Evolutionary conservation across 2,888 invertebrate genomes (phyloP), one percentile per base, ranked within the genome.

Genomic region (Dascillus cervinus): DNA sequence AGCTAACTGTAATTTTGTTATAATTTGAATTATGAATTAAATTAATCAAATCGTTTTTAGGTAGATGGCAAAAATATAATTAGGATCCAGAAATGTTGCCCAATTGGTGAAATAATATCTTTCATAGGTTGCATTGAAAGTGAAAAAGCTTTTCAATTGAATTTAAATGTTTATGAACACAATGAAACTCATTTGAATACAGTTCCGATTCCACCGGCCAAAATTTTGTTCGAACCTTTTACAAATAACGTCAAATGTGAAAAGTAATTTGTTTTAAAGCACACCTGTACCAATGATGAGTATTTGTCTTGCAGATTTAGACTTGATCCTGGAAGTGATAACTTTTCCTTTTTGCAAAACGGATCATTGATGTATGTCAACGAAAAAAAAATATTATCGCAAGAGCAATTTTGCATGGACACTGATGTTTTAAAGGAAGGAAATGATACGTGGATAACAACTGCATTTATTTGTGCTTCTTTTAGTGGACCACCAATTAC

Each of bases 351-450:
- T 2, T 26, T 51, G 9, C 24, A 34, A n/a, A 48, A 48, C 9
- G 48, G 46, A n/a, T 50, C 51, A 3, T 26, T 55, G 11, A 37
- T 54, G 12, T 38, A 49, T 25, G 32, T 47, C 26, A 30, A 32
- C 11, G 25, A 22, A 2, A 33, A 37, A 17, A 42, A 47, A 11
- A 39, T 51, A 12, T 14, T 49, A 8, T 28, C 43, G 2, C 44
- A 45, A 23, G 44, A 47, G n/a, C 27, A 50, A 11, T 56, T 44
- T 34, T 56, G 56, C 34, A 26, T 53, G 12, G 54, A 56, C 23
- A 39, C 37, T n/a, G 21, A 45, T 20, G 22, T 42, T 3, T 33
- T 40, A 10, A 35, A 32, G 9, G 37, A 46, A 20, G 26, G 22
- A 12, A 23, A 20, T 23, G 11, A 17, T 25, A 13, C 29, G 25